These are phyloP conservation scores for Druceiella hillmani DNA, from an alignment of 2,888 invertebrate species.

Conservation along the genomic window DNA sequence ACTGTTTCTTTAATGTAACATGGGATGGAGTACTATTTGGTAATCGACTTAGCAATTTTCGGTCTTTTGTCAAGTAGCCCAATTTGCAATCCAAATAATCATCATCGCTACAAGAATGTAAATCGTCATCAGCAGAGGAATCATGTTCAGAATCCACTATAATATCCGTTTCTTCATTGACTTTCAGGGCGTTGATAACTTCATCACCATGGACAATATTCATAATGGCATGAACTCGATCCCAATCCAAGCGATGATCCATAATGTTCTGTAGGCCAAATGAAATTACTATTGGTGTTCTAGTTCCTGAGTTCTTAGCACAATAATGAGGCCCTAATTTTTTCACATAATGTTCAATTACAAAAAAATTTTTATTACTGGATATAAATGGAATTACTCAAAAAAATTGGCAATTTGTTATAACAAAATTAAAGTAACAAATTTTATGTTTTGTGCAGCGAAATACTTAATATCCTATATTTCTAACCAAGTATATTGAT, in stretches of 20 bases:
- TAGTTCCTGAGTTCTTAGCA: no score
- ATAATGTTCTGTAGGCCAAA: slow-evolving; percentile 42
- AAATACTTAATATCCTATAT: background rate
- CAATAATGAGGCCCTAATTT: no score
- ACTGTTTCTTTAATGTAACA: slow-evolving; percentile 12
- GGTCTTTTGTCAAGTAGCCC: slow-evolving; percentile 37
- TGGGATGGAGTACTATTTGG: slow-evolving; percentile 22
- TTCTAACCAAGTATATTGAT: background rate
- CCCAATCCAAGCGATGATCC: slow-evolving; percentile 50
- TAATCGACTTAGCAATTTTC: slow-evolving; percentile 31
- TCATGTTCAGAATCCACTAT: slow-evolving; percentile 41
- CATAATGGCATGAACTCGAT: slow-evolving; percentile 46
- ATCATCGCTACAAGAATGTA: slow-evolving; percentile 32
- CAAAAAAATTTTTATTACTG: slow-evolving; percentile 27
- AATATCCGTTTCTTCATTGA: slow-evolving; percentile 38
- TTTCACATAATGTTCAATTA: background rate
- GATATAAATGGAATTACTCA: background rate
- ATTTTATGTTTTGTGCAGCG: background rate
- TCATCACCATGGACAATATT: slow-evolving; percentile 44
- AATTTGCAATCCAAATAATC: slow-evolving; percentile 32
- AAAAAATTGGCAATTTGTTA: background rate
- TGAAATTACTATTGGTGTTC: slow-evolving; percentile 2
- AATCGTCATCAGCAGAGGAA: slow-evolving; percentile 39
- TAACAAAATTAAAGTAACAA: background rate
- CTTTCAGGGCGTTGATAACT: slow-evolving; percentile 41